These are phyloP conservation scores for Gadus chalcogrammus DNA, from an alignment of 2,113 vertebrate species.

Conservation along the genomic window DNA sequence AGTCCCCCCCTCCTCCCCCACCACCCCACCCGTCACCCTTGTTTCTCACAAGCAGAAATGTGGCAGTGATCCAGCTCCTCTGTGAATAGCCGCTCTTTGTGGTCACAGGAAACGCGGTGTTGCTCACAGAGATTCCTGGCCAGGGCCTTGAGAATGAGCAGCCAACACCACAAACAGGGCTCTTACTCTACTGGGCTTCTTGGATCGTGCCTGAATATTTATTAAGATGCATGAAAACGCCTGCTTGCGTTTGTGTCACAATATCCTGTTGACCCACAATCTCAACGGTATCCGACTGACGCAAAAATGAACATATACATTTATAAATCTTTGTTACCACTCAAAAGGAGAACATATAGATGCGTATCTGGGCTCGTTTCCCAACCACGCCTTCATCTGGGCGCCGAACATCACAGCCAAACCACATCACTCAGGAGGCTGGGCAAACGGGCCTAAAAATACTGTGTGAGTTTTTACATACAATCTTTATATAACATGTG, in stretches of 20 bases:
- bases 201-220: no score
- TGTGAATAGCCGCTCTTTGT: slow-evolving; percentile 68
- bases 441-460: slow-evolving; percentile 9
- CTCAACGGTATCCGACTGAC: no score
- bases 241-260: no score
- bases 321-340: no score
- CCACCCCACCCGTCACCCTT: neutral
- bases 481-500: no score
- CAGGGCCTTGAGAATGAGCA: slow-evolving; percentile 13
- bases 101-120: slow-evolving; percentile 63
- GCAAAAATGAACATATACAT: no score
- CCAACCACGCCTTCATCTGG: neutral
- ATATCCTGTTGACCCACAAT: no score
- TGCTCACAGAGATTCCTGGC: slow-evolving; percentile 42
- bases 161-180: slow-evolving; percentile 11
- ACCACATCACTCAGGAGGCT: slow-evolving; percentile 20
- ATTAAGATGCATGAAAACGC: no score
- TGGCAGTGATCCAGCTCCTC: slow-evolving; percentile 37
- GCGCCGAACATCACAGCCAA: neutral
- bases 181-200: neutral
- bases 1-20: no score
- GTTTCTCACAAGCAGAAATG: slow-evolving; percentile 1
- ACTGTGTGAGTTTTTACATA: neutral
- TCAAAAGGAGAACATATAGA: no score
- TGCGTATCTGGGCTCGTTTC: no score